Evolutionary conservation across 2,888 invertebrate species (phyloP), one percentile per base, ranked within the genome.

Genomic region (Heteropelma amictum): DNA sequence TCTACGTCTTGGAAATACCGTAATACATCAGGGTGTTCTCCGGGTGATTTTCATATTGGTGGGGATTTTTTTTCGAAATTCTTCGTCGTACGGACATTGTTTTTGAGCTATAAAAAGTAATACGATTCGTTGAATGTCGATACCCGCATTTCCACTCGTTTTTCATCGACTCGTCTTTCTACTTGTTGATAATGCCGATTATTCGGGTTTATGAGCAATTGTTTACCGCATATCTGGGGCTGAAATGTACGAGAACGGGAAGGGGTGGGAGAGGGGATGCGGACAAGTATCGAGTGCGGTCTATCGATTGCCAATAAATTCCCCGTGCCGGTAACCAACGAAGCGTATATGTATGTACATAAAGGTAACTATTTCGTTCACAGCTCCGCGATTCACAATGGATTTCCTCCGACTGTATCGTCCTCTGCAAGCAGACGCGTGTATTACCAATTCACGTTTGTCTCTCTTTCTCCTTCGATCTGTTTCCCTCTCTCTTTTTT

Each of bases 281-380:
- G 26, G 26, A 33, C 30, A 12, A 6, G 35, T 49, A 17, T 12
- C 42, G 40, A 23, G 42, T 6, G 56, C 67, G 12, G 12, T 76
- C 69, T 80, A 84, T 85, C 82, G 84, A 85, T 86, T 83, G 78
- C 82, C 82, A 79, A 85, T 86, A 85, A 85, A 85, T 85, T 83
- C 80, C 83, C 70, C 81, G 78, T 79, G 76, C 75, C 79, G 70
- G 78, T 80, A 78, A 60, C 79, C 78, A 78, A 67, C 78, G 77
- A 81, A 85, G 84, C 82, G 82, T 82, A n/a, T n/a, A n/a, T n/a
- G n/a, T n/a, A n/a, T n/a, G n/a, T n/a, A n/a, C n/a, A n/a, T n/a
- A 83, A 83, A 84, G 83, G 82, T 82, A 85, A 79, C 81, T 81
- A 82, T 83, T 84, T 80, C 80, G 83, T 83, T 84, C 80, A 82